Conservation (phyloP, 2,888 invertebrate species). For the Hyppa rectilinea region DNA sequence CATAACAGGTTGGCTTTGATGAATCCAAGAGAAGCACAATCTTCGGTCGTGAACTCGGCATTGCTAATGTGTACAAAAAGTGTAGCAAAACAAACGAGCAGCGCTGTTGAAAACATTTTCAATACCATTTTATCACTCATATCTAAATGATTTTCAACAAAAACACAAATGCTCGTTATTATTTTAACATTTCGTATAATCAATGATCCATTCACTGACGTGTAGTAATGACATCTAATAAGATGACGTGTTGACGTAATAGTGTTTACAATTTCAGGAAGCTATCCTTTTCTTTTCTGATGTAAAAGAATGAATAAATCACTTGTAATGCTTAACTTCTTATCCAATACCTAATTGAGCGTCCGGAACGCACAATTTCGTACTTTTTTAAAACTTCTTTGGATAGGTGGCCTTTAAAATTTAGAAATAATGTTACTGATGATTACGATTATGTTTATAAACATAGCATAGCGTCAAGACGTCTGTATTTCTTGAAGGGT, state of each 20-base stretch:
- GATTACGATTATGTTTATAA: no score
- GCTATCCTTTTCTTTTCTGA: background rate
- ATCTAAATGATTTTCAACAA: background rate
- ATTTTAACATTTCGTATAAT: background rate
- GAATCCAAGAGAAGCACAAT: conserved; percentile 96
- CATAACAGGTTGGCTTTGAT: conserved; percentile 96
- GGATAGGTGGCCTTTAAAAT: conserved; percentile 6
- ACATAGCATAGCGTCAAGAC: background rate
- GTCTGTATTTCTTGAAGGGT: background rate
- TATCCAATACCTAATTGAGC: background rate
- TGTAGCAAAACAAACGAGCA: conserved; percentile 52
- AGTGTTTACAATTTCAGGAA: background rate
- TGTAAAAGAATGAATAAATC: background rate
- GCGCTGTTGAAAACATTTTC: conserved; percentile 34
- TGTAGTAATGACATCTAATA: background rate
- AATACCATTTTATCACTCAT: conserved; percentile 21
- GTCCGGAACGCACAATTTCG: conserved; percentile 1
- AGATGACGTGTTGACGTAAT: conserved; percentile 2
- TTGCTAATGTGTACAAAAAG: conserved; percentile 59
- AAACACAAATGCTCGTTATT: background rate
- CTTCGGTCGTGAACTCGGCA: conserved; percentile 93
- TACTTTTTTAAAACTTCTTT: background rate
- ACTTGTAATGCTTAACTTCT: background rate
- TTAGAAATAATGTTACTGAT: background rate
- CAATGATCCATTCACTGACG: conserved; percentile 19